Percentiles rank a stretch among this genome's conserved stretches.
These are phyloP conservation scores for Xylophagus ater DNA, from an alignment of 2,888 invertebrate genomes.

Conservation along the genomic window DNA sequence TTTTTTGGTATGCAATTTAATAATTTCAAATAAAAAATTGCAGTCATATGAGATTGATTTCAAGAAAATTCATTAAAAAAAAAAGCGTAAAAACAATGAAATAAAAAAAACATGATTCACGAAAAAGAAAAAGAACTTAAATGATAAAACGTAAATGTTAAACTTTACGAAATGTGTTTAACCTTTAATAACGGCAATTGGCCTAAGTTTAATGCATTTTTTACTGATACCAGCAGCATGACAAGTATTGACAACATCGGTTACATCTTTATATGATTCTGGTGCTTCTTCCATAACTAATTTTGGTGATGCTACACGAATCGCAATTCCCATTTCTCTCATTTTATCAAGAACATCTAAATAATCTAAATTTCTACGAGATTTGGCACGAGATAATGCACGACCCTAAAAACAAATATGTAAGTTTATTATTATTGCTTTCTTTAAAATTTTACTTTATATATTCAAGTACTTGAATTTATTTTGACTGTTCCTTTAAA, in stretches of 20 bases:
- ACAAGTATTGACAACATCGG: slow-evolving; percentile 97
- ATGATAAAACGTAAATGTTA: too few relatives aligned
- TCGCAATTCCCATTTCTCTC: slow-evolving; percentile 78
- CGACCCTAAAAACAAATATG: slow-evolving; percentile 67
- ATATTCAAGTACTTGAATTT: too few relatives aligned
- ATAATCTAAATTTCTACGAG: slow-evolving; percentile 89
- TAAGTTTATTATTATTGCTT: too few relatives aligned
- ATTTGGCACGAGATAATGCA: slow-evolving; percentile 93
- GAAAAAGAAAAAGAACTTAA: too few relatives aligned
- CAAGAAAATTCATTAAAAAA: too few relatives aligned
- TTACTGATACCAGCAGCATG: slow-evolving; percentile 95
- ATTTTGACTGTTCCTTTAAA: too few relatives aligned
- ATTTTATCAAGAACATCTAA: slow-evolving; percentile 77
- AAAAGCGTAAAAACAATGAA: too few relatives aligned
- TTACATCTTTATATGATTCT: slow-evolving; percentile 98
- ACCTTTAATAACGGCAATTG: slow-evolving; percentile 98
- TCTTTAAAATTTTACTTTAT: too few relatives aligned
- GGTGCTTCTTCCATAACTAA: slow-evolving; percentile 99
- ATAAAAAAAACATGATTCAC: too few relatives aligned
- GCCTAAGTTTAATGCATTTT: slow-evolving; percentile 90
- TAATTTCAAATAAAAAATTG: too few relatives aligned
- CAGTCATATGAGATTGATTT: too few relatives aligned
- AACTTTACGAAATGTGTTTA: slow-evolving; percentile 39
- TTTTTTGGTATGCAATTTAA: too few relatives aligned
- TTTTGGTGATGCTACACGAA: slow-evolving; percentile 97